These are phyloP conservation scores for Donacobius atricapilla DNA, from an alignment of 2,113 vertebrate species.

Conservation along the genomic window DNA sequence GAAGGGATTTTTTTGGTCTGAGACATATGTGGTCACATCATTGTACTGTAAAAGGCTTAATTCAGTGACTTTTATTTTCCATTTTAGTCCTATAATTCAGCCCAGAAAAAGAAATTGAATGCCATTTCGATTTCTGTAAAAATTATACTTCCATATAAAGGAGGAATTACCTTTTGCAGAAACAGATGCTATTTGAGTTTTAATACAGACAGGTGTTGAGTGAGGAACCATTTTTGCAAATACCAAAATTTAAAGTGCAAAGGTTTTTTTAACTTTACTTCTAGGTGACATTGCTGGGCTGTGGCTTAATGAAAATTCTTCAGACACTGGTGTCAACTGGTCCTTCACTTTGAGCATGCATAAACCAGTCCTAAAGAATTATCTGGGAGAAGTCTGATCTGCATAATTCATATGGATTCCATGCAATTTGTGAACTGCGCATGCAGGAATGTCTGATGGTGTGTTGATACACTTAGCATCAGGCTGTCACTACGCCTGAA, in stretches of 20 bases:
- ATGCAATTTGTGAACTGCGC: not conserved
- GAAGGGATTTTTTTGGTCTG: not conserved
- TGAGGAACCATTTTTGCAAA: not conserved
- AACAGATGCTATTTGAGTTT: not conserved
- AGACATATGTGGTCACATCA: not conserved
- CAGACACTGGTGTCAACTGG: not conserved
- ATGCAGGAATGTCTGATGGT: not conserved
- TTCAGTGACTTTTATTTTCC: not conserved
- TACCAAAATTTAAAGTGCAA: not conserved
- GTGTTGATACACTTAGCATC: too few species aligned
- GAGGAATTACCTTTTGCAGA: not conserved
- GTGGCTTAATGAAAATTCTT: not conserved
- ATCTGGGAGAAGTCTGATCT: not conserved
- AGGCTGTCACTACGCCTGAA: not conserved
- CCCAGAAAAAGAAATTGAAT: not conserved
- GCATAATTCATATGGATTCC: not conserved
- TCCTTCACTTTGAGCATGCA: not conserved
- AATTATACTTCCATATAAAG: not conserved
- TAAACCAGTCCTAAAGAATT: not conserved
- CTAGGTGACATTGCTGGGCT: not conserved
- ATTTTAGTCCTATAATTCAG: not conserved
- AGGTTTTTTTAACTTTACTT: not conserved
- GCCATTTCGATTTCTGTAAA: not conserved
- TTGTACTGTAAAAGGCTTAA: not conserved
- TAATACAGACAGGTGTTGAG: not conserved